A percentile compares a stretch with the other conserved stretches of the same genome.
These are phyloP conservation scores for Ceratosolen fusciceps DNA, from an alignment of 1,140 invertebrate species.

Conservation along the genomic window DNA sequence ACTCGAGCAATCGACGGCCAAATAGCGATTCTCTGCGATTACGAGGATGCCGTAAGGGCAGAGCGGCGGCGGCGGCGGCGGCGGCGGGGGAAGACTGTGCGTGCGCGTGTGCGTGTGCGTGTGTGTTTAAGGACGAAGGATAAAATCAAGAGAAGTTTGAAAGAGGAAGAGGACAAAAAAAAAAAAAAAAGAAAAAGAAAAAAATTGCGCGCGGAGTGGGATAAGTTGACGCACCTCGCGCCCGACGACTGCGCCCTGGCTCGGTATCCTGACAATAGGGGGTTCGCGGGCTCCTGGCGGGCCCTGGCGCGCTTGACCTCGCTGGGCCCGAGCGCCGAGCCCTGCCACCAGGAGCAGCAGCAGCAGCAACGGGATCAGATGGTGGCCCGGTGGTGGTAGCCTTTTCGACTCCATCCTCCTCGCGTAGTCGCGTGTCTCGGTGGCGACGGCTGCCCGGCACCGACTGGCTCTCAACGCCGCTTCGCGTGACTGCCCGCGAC, in stretches of 20 bases:
- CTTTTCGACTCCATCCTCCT: too few species aligned
- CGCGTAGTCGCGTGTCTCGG: not conserved
- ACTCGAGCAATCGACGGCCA: too few species aligned
- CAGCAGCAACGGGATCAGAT: not conserved
- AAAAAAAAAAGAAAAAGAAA: not conserved
- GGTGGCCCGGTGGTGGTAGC: not conserved
- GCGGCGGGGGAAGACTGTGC: too few species aligned
- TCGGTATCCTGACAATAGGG: constrained; percentile 61
- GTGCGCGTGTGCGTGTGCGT: too few species aligned
- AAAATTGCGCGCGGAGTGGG: not conserved
- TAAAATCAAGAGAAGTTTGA: not conserved
- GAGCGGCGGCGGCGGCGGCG: too few species aligned
- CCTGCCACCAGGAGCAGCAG: not conserved
- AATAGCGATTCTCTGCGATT: too few species aligned
- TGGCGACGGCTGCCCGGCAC: constrained; percentile 11
- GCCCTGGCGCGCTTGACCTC: constrained; percentile 58
- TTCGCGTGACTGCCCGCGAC: constrained; percentile 35
- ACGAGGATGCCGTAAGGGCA: too few species aligned
- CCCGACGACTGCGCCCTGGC: constrained; percentile 63
- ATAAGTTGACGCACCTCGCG: constrained; percentile 61
- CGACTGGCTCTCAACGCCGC: constrained; percentile 23
- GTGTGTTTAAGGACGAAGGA: not conserved
- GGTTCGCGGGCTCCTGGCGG: constrained; percentile 47
- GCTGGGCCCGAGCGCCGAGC: constrained; percentile 50
- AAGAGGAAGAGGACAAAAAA: too few species aligned